Evolutionary conservation across 92 coral and sea anemone species (phyloP).

Genomic region (Heteractis magnifica): DNA sequence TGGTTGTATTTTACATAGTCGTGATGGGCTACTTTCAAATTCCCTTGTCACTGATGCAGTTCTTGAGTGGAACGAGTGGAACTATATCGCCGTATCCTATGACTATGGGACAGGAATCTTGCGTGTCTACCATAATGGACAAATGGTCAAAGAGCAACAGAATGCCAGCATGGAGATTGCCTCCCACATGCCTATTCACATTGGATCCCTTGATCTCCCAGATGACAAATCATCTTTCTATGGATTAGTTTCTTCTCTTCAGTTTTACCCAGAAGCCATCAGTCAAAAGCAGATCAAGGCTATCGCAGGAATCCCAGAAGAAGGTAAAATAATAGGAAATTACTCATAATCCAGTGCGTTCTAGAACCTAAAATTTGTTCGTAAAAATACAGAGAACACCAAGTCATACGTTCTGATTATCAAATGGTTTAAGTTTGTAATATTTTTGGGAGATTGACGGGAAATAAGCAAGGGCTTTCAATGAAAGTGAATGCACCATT

Average conservation of each 20-base stretch:
- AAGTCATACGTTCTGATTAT: too few relatives aligned
- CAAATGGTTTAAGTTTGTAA: too few relatives aligned
- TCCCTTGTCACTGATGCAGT: neutral
- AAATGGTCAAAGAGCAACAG: conserved; percentile 1
- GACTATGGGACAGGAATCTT: conserved; percentile 28
- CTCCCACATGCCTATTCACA: conserved; percentile 26
- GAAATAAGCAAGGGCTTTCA: too few relatives aligned
- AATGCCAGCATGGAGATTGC: conserved; percentile 16
- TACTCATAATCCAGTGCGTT: neutral
- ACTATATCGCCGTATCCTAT: conserved; percentile 35
- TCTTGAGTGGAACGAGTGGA: conserved; percentile 24
- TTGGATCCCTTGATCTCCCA: conserved; percentile 9
- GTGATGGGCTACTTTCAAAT: neutral
- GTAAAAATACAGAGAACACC: too few relatives aligned
- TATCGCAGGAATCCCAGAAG: conserved; percentile 25
- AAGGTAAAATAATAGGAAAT: neutral
- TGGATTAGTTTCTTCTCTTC: neutral
- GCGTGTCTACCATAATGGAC: conserved; percentile 41
- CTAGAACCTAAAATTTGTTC: too few relatives aligned
- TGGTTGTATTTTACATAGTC: neutral
- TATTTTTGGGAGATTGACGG: too few relatives aligned
- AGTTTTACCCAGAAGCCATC: conserved; percentile 21
- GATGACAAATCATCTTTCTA: conserved; percentile 7
- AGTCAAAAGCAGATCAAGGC: conserved; percentile 31
- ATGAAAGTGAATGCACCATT: too few relatives aligned